phyloP scores from a whole-genome alignment of 2,797 vertebrate species.

The Neomorphus geoffroyi region DNA sequence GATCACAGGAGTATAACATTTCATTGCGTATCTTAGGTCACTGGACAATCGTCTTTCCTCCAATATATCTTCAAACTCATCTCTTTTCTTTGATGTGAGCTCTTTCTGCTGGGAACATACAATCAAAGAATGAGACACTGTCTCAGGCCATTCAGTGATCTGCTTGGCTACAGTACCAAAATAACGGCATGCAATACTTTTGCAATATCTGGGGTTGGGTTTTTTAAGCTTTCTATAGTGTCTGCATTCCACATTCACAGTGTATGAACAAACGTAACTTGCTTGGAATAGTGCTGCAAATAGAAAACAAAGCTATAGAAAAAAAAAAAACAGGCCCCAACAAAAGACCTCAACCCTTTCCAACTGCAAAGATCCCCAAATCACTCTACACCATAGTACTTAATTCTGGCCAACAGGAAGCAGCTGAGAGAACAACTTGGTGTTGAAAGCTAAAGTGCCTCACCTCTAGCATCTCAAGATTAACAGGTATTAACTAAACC shows the following conservation, averaged over 20 bases:
- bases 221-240: background rate
- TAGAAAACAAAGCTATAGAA: background rate
- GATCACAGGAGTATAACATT: constrained; percentile 86
- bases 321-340: background rate
- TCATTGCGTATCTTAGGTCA: constrained; percentile 91
- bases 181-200: background rate
- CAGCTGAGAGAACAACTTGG: background rate
- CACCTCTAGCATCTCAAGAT: background rate
- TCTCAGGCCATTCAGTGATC: background rate
- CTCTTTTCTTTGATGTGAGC: constrained; percentile 87
- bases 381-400: background rate
- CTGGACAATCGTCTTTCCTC: constrained; percentile 91
- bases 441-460: background rate
- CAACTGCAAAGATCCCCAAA: background rate
- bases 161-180: background rate
- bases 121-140: constrained; percentile 47
- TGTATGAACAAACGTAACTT: background rate
- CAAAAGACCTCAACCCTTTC: background rate
- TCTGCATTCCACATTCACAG: background rate
- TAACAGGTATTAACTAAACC: constrained; percentile 22
- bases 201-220: background rate
- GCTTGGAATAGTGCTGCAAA: background rate
- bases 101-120: constrained; percentile 80
- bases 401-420: background rate
- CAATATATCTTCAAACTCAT: constrained; percentile 95